Base-by-base conservation (phyloP, 2,113 vertebrate species). In the Thymallus thymallus region DNA sequence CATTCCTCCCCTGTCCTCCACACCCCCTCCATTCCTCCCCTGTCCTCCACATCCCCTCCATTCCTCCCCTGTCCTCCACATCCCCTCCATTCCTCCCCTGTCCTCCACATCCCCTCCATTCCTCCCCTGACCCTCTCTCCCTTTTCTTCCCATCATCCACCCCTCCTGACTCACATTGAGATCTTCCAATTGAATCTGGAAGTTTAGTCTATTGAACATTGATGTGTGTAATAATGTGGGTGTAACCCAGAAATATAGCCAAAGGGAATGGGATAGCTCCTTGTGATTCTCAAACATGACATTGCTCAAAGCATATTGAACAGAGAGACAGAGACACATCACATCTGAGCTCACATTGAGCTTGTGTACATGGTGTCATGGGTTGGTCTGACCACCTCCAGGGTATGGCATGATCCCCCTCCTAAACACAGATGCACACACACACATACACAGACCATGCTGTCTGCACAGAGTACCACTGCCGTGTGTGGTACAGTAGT, bases 121-220 rank as follows among this genome's bases (percentile, higher is more conserved):
- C 30, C 30, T 66, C 29, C 35, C 35, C 35, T 41, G 16, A 20
- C 16, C 14, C 16, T 41, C 16, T 30, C 62, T 65, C 62, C 29
- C 18, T 22, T 41, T 61, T n/a, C 10, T 23, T 76, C 72, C 71
- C 68, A 41, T 67, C 23, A 18, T 48, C 29, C 48, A 16, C 48
- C 55, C n/a, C 9, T 41, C 35, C 35, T 41, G 9, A 41, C 35
- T 41, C 35, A 68, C 62, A 29, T 9, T 24, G 66, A 70, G 55
- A 24, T 60, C 4, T 18, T 71, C 26, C 16, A 58, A 30, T 64
- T 51, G 5, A 70, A 72, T 67, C 6, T 24, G 6, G 18, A n/a
- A 6, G 13, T 18, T 29, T 16, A 16, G 55, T 23, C 12, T 73
- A 18, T 60, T 68, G 6, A 12, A 5, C 55, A 24, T 58, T 69